Evolutionary conservation across 1,140 invertebrate species (phyloP).

Genomic region (Cepaea nemoralis): DNA sequence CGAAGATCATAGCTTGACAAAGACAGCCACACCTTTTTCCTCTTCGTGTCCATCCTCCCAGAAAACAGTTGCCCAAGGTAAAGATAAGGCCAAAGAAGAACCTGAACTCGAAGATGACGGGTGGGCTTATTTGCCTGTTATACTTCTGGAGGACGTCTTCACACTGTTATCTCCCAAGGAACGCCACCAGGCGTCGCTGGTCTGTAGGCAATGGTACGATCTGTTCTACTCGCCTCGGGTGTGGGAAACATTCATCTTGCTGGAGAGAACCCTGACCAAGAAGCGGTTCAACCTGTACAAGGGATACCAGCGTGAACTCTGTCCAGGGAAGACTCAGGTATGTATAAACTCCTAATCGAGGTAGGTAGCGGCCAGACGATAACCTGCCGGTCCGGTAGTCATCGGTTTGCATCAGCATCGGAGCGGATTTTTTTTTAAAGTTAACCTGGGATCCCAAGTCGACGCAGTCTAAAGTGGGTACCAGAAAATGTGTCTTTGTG

Average conservation of each 20-base stretch:
- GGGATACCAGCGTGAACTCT: constrained; percentile 75
- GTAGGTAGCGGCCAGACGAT: no score
- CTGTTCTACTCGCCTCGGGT: constrained; percentile 83
- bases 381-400: no score
- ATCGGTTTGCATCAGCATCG: no score
- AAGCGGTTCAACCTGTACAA: constrained; percentile 86
- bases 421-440: no score
- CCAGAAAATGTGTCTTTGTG: no score
- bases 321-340: constrained; percentile 67
- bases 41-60: constrained; percentile 20
- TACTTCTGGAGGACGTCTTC: constrained; percentile 85
- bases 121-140: constrained; percentile 82
- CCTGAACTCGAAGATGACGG: constrained; percentile 48
- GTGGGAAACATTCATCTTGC: constrained; percentile 78
- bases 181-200: constrained; percentile 82
- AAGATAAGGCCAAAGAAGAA: constrained; percentile 38
- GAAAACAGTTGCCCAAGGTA: not conserved
- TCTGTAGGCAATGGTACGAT: constrained; percentile 79
- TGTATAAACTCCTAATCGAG: no score
- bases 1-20: not conserved
- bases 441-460: no score
- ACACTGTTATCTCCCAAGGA: constrained; percentile 79
- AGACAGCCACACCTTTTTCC: constrained; percentile 8
- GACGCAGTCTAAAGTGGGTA: no score
- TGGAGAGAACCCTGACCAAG: constrained; percentile 82